A percentile compares a stretch with the other conserved stretches of the same genome.
phyloP scores from a whole-genome alignment of 1,140 invertebrate genomes.

The Drosophila pectinifera region DNA sequence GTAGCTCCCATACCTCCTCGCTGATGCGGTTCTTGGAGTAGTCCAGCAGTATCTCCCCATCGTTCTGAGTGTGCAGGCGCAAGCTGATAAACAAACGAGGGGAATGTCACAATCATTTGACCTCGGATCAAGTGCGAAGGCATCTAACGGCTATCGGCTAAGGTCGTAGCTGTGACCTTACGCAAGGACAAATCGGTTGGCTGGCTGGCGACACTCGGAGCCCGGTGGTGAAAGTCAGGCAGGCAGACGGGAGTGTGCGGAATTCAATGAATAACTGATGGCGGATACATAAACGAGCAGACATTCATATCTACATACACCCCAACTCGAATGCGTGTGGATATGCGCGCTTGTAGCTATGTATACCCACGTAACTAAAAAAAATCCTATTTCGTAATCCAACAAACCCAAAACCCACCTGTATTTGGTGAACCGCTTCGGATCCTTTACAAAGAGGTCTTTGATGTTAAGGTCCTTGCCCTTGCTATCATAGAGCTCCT shows the following conservation, averaged over 20 bases:
- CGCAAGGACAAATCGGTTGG: slow-evolving; percentile 66
- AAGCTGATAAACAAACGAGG: slow-evolving; percentile 86
- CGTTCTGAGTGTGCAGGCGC: slow-evolving; percentile 90
- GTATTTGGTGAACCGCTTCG: slow-evolving; percentile 91
- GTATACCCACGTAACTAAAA: slow-evolving; percentile 30
- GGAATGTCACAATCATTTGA: slow-evolving; percentile 56
- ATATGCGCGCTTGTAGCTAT: slow-evolving; percentile 18
- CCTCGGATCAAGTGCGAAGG: slow-evolving; percentile 52
- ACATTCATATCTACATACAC: slow-evolving; percentile 10
- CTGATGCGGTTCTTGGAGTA: slow-evolving; percentile 98
- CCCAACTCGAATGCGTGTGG: slow-evolving; percentile 13
- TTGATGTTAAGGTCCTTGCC: slow-evolving; percentile 91
- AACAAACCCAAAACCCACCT: slow-evolving; percentile 87
- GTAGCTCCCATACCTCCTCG: slow-evolving; percentile 89
- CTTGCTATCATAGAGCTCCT: slow-evolving; percentile 89
- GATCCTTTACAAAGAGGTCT: slow-evolving; percentile 91
- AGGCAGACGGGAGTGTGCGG: slow-evolving; percentile 5
- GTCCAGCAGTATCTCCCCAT: slow-evolving; percentile 95
- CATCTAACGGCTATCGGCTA: slow-evolving; percentile 6
- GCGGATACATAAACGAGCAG: slow-evolving; percentile 32
- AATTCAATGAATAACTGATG: slow-evolving; percentile 27
- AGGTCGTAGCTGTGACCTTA: slow-evolving; percentile 72
- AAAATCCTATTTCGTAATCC: slow-evolving; percentile 7
- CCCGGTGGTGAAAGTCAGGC: slow-evolving; percentile 44
- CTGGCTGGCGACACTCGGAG: slow-evolving; percentile 27